phyloP scores from a whole-genome alignment of 2,797 vertebrate genomes.

The Sternarchorhynchus goeldii region DNA sequence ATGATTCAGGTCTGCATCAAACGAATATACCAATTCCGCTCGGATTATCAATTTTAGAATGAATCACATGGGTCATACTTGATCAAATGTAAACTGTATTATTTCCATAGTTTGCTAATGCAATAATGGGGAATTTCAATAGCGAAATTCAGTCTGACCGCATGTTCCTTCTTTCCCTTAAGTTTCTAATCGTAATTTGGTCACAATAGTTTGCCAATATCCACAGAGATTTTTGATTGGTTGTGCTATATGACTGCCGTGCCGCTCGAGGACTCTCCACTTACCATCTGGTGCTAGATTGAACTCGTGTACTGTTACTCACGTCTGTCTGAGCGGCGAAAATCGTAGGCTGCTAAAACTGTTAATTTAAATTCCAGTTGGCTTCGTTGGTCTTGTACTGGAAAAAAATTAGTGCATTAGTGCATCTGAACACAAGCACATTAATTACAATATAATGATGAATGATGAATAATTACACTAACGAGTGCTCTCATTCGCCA shows the following conservation, averaged over 20 bases:
- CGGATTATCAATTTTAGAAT: neutral
- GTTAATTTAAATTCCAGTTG: constrained; percentile 55
- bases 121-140: neutral
- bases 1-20: too few species aligned
- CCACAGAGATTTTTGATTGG: constrained; percentile 64
- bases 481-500: neutral
- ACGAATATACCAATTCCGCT: too few species aligned
- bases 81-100: neutral
- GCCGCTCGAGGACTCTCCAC: constrained; percentile 59
- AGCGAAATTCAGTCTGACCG: neutral
- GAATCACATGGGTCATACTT: neutral
- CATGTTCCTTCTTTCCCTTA: neutral
- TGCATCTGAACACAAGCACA: constrained; percentile 9
- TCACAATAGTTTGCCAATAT: constrained; percentile 65
- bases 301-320: constrained; percentile 59
- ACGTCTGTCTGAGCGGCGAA: constrained; percentile 60
- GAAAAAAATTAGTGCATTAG: neutral
- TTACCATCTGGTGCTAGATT: constrained; percentile 74
- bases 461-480: constrained; percentile 19
- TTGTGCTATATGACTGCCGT: constrained; percentile 63
- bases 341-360: constrained; percentile 27
- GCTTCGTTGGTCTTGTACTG: constrained; percentile 40
- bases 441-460: constrained; percentile 24
- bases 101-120: neutral
- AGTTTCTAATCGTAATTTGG: constrained; percentile 39